Evolutionary conservation across 2,888 invertebrate genomes (phyloP), one percentile per base, ranked within the genome.

Genomic region (Hofmannophila pseudospretella): DNA sequence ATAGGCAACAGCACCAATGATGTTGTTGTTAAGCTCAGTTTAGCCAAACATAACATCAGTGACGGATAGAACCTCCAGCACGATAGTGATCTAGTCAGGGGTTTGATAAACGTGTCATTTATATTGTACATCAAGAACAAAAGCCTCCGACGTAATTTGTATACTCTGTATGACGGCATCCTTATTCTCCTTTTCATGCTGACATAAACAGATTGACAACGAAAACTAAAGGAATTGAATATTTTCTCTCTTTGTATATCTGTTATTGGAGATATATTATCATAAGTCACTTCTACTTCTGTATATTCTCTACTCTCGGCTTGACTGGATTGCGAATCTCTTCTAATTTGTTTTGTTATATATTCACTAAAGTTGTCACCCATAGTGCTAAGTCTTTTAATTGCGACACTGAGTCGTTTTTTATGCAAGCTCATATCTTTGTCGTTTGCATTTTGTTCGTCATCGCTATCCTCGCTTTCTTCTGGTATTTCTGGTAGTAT

Each of bases 401-500:
- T 84, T 42, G 78, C 81, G 36, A 68, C 57, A 49, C 78, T 84
- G 43, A 88, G 64, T 36, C 74, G 73, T 52, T 74, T 74, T 43
- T 73, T 78, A 47, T 65, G 70, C 39, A 55, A 69, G 39, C 48
- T 63, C 13, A 52, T 39, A 40, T 57, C 53, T 42, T 57, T 61
- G 28, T 55, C 55, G 20, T 42, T 51, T 20, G 44, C 34, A 41
- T 45, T 55, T 38, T 69, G 57, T 7, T 72, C 72, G 7, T 49
- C 48, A 7, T 71, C 71, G 23, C 70, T 74, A 11, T 73, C 72
- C 57, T 88, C 88, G 38, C 76, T 85, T 55, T 88, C 88, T 59
- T 88, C 88, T 2, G 82, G 81, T 59, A 88, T 88, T 63, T 88
- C 82, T 13, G 88, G 88, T 38, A 88, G 59, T 53, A 88, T 84